Base-by-base conservation (phyloP, 1,140 invertebrate genomes). In the Sminthurinus signatus region DNA sequence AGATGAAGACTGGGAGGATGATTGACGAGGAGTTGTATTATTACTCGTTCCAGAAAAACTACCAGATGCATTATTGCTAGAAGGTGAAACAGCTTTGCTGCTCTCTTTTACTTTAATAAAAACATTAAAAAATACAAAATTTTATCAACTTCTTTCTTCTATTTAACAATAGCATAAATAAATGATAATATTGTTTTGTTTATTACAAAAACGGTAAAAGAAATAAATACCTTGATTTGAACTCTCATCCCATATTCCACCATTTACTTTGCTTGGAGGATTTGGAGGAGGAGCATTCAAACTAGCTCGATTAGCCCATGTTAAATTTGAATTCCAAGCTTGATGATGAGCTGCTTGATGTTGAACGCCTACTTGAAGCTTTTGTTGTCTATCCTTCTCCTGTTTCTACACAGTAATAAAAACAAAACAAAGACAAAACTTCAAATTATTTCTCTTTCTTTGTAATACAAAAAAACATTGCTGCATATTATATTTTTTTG, bases 321-420 rank as follows among this genome's bases (percentile, higher is more conserved):
- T 72, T 14, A 73, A 60, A 31, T 65, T 59, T n/a, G 70, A 70
- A 51, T 65, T 67, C 63, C 72, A 74, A 63, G 65, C 68, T 64
- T 73, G 71, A 28, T 72, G 72, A 14, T 74, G 68, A 29, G 68
- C 64, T 25, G 78, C 69, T 73, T 78, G 72, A 74, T 65, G 65
- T 36, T 62, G 55, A 23, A 57, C 55, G 27, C 74, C 59, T 39
- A 74, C 62, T 15, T 64, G 75, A 0, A 75, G 71, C 52, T 78
- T 76, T 52, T 83, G 78, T 23, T 78, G 76, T 25, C 78, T 77
- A 55, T 83, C 82, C 57, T 78, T 80, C 73, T 84, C 81, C 62
- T 80, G 76, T 31, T 48, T 65, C 4, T 32, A 28, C 23, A 44
- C 25, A 29, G 36, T 28, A 54, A 31, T 25, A 27, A 39, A 39